Conservation (phyloP, 2,797 vertebrate genomes). For the Trachurus trachurus region DNA sequence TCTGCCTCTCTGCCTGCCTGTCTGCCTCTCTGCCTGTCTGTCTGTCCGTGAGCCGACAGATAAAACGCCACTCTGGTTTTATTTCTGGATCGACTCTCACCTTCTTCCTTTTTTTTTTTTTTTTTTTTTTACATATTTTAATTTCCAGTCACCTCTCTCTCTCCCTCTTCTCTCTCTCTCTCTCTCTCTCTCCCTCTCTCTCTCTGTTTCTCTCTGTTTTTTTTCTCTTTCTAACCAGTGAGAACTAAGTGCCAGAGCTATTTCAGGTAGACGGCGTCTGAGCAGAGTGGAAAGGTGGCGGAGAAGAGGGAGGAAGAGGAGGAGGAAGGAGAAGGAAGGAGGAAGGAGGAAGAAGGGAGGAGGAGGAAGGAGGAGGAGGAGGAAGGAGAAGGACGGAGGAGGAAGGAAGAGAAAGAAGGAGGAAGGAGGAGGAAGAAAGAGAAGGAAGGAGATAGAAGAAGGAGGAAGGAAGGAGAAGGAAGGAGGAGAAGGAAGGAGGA, state of each 20-base stretch:
- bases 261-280: constrained; percentile 70
- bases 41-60: constrained; percentile 3
- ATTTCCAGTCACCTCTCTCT: constrained; percentile 66
- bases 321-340: too few relatives aligned
- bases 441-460: too few relatives aligned
- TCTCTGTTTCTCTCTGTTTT: neutral
- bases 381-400: too few relatives aligned
- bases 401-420: too few relatives aligned
- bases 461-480: too few relatives aligned
- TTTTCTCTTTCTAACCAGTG: neutral
- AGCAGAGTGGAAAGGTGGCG: constrained; percentile 49
- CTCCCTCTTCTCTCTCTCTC: neutral
- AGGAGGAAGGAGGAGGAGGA: too few relatives aligned
- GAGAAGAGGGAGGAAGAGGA: neutral
- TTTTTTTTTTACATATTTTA: constrained; percentile 52
- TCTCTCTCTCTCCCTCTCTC: neutral
- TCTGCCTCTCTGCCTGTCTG: too few relatives aligned
- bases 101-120: constrained; percentile 36
- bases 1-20: too few relatives aligned
- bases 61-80: constrained; percentile 44
- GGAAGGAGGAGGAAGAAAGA: too few relatives aligned
- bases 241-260: constrained; percentile 67
- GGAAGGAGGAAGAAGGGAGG: neutral
- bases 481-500: too few relatives aligned
- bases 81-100: constrained; percentile 75